Conservation (phyloP, 1,140 invertebrate genomes). For the Monomorium pharaonis region DNA sequence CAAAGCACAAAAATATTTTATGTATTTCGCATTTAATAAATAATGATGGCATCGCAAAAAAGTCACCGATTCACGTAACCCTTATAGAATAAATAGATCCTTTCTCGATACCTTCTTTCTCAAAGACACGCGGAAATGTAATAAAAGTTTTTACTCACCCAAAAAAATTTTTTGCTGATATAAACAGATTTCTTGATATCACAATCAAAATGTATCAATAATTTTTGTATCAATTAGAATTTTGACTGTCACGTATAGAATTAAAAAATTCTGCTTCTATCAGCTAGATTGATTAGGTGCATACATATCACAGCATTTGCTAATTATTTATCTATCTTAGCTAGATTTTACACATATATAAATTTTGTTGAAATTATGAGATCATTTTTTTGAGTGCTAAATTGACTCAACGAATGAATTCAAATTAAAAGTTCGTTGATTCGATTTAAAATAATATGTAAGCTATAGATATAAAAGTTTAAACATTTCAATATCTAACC, state of each 20-base stretch:
- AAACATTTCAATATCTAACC: not conserved
- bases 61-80: not conserved
- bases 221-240: no score
- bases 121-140: not conserved
- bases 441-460: conserved; percentile 1
- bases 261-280: no score
- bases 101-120: not conserved
- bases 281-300: no score
- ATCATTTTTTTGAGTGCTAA: no score
- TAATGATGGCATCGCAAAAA: conserved; percentile 1
- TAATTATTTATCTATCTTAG: no score
- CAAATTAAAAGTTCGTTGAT: not conserved
- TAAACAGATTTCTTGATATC: no score
- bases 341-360: no score
- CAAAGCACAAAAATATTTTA: conserved; percentile 15
- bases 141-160: not conserved
- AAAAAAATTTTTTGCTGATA: no score
- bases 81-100: conserved; percentile 7
- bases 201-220: no score
- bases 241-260: no score
- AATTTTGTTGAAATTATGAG: no score
- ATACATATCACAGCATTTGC: no score
- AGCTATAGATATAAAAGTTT: not conserved
- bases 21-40: conserved; percentile 25
- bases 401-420: not conserved